Conservation (phyloP, 2,113 vertebrate genomes). For the Oceanodroma tethys region DNA sequence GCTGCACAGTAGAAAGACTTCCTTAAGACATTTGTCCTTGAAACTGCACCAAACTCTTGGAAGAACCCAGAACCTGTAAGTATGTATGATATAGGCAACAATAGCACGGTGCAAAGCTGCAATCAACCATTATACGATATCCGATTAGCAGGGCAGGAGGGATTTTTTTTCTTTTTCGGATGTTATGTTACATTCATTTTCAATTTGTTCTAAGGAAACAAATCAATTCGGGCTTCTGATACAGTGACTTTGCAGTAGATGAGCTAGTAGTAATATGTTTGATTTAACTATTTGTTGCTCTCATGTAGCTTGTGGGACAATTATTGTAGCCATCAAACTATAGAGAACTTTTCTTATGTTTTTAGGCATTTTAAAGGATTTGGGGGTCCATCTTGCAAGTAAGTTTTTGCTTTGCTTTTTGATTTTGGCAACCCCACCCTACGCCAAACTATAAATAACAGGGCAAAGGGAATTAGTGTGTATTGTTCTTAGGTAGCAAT, state of each 20-base stretch:
- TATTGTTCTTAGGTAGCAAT: conserved; percentile 42
- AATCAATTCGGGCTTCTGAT: conserved; percentile 81
- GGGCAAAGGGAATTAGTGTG: conserved; percentile 30
- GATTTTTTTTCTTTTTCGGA: conserved; percentile 28
- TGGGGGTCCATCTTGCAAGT: conserved; percentile 60
- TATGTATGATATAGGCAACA: conserved; percentile 84
- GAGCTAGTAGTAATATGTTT: conserved; percentile 76
- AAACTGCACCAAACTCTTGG: conserved; percentile 98
- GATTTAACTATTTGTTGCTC: conserved; percentile 79
- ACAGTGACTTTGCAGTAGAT: conserved; percentile 82
- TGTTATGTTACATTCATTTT: conserved; percentile 78
- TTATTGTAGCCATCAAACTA: conserved; percentile 45
- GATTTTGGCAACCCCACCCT: conserved; percentile 65
- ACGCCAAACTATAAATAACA: conserved; percentile 59
- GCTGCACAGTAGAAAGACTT: conserved; percentile 86
- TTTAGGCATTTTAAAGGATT: conserved; percentile 64
- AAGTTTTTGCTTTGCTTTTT: conserved; percentile 63
- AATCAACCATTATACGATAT: conserved; percentile 76
- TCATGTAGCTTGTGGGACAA: conserved; percentile 56
- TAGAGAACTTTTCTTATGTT: conserved; percentile 62
- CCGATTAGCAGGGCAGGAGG: conserved; percentile 68
- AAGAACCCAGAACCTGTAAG: conserved; percentile 94
- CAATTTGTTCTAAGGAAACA: conserved; percentile 76
- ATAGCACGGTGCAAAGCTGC: conserved; percentile 77
- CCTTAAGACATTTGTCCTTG: conserved; percentile 95